phyloP scores from a whole-genome alignment of 2,888 invertebrate genomes.

The Drosophila planitibia region DNA sequence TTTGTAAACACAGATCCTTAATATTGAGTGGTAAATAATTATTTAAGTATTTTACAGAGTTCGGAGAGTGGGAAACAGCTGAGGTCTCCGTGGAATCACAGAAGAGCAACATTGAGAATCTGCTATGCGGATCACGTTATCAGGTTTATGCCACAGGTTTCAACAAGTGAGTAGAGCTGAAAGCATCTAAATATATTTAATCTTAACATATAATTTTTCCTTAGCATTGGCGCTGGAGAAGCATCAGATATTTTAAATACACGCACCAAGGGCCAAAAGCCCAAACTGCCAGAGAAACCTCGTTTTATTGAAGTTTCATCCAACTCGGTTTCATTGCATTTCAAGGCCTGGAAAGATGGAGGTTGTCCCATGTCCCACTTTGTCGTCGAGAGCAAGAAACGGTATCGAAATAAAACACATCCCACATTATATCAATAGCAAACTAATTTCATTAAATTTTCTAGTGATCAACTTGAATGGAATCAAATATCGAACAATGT shows the following conservation, averaged over 20 bases:
- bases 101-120: constrained; percentile 93
- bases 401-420: constrained; percentile 86
- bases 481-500: constrained; percentile 97
- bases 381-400: constrained; percentile 97
- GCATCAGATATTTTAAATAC: constrained; percentile 95
- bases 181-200: rapidly evolving
- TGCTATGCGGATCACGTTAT: constrained; percentile 97
- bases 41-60: constrained; percentile 86
- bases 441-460: not conserved
- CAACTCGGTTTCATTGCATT: constrained; percentile 96
- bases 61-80: constrained; percentile 96
- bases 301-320: constrained; percentile 96
- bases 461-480: constrained; percentile 94
- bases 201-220: rapidly evolving
- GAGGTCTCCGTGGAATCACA: constrained; percentile 92
- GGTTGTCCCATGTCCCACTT: constrained; percentile 98
- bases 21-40: not conserved
- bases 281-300: constrained; percentile 95
- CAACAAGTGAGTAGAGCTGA: constrained; percentile 89
- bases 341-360: constrained; percentile 97
- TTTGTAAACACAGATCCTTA: constrained; percentile 29
- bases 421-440: rapidly evolving
- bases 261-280: constrained; percentile 96
- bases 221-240: constrained; percentile 95
- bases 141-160: constrained; percentile 97